Conservation (phyloP, 2,113 vertebrate species). For the Myanophis thanlyinensis region DNA sequence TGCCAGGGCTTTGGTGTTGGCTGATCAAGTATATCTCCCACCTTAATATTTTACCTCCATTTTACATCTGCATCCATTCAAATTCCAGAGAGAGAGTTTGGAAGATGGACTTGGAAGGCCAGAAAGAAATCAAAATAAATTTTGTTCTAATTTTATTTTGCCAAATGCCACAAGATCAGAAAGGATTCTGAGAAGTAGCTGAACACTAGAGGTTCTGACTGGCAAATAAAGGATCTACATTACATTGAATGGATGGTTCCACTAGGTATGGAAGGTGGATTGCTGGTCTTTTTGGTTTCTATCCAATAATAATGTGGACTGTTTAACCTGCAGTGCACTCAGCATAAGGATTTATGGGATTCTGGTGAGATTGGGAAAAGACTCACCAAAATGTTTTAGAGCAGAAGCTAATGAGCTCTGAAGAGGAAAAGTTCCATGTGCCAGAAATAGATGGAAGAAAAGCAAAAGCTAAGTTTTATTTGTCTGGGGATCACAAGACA, state of each 20-base stretch:
- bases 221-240: neutral
- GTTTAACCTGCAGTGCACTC: neutral
- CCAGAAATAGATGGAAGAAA: neutral
- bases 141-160: neutral
- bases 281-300: neutral
- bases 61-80: neutral
- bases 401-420: neutral
- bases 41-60: neutral
- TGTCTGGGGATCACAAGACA: neutral
- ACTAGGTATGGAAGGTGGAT: neutral
- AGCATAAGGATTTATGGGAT: neutral
- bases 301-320: neutral
- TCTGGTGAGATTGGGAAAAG: neutral
- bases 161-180: neutral
- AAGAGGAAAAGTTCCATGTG: neutral
- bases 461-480: neutral
- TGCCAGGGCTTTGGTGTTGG: neutral
- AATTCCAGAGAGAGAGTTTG: neutral
- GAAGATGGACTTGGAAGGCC: neutral
- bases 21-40: neutral
- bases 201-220: neutral
- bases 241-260: neutral
- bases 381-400: neutral
- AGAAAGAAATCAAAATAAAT: neutral
- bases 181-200: neutral